Conservation (phyloP, 2,797 vertebrate genomes). For the Sparidentex hasta region DNA sequence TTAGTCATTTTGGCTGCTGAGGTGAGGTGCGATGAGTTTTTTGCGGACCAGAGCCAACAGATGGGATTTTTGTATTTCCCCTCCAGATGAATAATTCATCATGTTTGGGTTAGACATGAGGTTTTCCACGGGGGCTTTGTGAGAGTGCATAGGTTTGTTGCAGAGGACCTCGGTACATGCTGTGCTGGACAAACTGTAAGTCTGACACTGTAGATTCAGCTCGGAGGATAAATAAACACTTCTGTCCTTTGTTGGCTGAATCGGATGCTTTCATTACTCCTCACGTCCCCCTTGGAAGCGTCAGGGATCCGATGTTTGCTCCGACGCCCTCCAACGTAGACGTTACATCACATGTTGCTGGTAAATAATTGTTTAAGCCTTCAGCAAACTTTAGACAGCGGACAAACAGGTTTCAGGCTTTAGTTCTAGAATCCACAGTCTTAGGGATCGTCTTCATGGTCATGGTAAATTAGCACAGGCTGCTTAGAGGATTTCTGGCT, state of each 20-base stretch:
- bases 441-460: background rate
- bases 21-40: conserved; percentile 44
- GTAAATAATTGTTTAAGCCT: conserved; percentile 2
- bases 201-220: conserved; percentile 24
- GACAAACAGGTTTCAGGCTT: too few species aligned
- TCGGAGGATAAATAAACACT: conserved; percentile 18
- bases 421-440: too few species aligned
- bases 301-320: background rate
- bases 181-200: conserved; percentile 25
- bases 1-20: conserved; percentile 42
- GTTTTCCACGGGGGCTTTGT: conserved; percentile 23
- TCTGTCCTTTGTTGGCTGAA: conserved; percentile 7
- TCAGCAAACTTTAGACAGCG: background rate
- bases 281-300: background rate
- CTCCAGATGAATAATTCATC: conserved; percentile 69
- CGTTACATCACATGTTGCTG: background rate
- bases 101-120: conserved; percentile 17
- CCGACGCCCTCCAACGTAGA: background rate
- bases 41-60: conserved; percentile 41
- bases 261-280: conserved; percentile 28
- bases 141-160: conserved; percentile 9
- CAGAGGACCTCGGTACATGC: conserved; percentile 18
- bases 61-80: conserved; percentile 54
- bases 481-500: background rate
- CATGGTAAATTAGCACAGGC: background rate